These are phyloP conservation scores for Cryptops parisi DNA, from an alignment of 2,888 invertebrate genomes.

Conservation along the genomic window DNA sequence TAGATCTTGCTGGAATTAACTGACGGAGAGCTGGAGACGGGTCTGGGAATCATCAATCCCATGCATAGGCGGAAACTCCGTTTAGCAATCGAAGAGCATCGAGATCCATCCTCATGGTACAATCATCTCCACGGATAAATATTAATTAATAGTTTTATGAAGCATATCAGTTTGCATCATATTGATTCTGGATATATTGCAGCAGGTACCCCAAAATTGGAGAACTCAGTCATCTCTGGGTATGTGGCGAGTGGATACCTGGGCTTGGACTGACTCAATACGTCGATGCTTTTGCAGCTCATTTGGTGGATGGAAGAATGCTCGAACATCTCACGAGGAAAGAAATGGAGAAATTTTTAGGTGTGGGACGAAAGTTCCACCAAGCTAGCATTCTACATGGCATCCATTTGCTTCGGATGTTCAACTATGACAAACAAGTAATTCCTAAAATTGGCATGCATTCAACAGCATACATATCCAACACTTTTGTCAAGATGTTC, in stretches of 20 bases:
- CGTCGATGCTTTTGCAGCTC: conserved; percentile 70
- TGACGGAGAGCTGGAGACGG: conserved; percentile 79
- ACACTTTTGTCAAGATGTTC: neutral
- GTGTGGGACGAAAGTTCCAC: conserved; percentile 84
- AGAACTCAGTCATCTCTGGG: conserved; percentile 82
- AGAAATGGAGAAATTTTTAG: conserved; percentile 83
- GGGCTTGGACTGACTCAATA: conserved; percentile 83
- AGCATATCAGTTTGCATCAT: neutral
- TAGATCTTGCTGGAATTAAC: conserved; percentile 81
- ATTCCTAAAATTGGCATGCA: too few species aligned
- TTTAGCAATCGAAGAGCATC: conserved; percentile 81
- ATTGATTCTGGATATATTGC: conserved; percentile 13
- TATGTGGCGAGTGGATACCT: conserved; percentile 81
- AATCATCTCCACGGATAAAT: neutral
- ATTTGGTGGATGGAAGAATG: conserved; percentile 84
- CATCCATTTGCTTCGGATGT: conserved; percentile 75
- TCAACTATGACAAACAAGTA: conserved; percentile 60
- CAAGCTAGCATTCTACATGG: conserved; percentile 89
- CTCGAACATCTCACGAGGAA: conserved; percentile 84
- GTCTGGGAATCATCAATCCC: conserved; percentile 77
- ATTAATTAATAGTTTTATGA: neutral
- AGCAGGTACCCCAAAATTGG: conserved; percentile 67
- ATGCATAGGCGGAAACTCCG: conserved; percentile 86
- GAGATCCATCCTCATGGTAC: conserved; percentile 54
- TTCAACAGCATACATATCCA: too few species aligned